These are phyloP conservation scores for Luffia ferchaultella DNA, from an alignment of 2,888 invertebrate genomes.

Conservation along the genomic window DNA sequence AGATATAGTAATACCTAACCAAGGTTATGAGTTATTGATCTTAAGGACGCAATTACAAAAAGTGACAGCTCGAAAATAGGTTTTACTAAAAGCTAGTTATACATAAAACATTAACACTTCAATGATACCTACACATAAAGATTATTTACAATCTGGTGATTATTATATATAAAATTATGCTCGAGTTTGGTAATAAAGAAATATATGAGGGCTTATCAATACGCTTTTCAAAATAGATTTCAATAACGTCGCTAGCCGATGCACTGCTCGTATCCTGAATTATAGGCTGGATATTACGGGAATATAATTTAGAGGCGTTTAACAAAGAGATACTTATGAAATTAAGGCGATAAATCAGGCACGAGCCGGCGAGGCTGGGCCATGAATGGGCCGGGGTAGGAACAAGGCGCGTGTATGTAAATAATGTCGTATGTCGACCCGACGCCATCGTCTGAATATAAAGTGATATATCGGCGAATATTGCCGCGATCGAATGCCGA, in stretches of 20 bases:
- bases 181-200: too few relatives aligned
- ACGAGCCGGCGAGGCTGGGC: slow-evolving; percentile 28
- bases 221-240: too few relatives aligned
- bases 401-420: slow-evolving; percentile 53
- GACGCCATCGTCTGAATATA: slow-evolving; percentile 41
- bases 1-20: too few relatives aligned
- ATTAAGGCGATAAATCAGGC: slow-evolving; percentile 61
- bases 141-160: too few relatives aligned
- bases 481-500: slow-evolving; percentile 36
- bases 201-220: too few relatives aligned
- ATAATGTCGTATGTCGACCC: slow-evolving; percentile 46
- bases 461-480: slow-evolving; percentile 45
- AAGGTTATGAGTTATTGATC: too few relatives aligned
- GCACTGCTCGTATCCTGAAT: slow-evolving; percentile 23
- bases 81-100: too few relatives aligned
- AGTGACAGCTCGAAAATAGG: too few relatives aligned
- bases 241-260: neutral
- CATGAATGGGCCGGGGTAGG: slow-evolving; percentile 4
- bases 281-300: slow-evolving; percentile 42
- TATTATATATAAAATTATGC: too few relatives aligned
- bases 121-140: too few relatives aligned
- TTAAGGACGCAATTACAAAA: too few relatives aligned
- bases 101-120: too few relatives aligned
- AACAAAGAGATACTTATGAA: slow-evolving; percentile 66
- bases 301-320: slow-evolving; percentile 39